Conservation (phyloP, 1,140 invertebrate species). For the Drosophila mojavensis region DNA sequence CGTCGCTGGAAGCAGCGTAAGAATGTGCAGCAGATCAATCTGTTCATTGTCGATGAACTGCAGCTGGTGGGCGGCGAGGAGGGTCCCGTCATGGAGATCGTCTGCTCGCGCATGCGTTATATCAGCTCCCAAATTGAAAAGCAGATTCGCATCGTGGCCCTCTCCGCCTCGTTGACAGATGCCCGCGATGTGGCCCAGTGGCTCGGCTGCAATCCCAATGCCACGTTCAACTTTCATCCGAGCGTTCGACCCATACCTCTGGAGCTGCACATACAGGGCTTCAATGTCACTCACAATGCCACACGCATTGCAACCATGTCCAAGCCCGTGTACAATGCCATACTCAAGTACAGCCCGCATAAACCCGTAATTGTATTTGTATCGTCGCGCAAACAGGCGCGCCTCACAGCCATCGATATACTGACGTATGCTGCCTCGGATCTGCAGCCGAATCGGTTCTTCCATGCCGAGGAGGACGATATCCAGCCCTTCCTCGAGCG, state of each 20-base stretch:
- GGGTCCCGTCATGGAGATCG: constrained; percentile 97
- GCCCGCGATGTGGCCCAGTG: constrained; percentile 98
- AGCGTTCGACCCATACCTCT: constrained; percentile 97
- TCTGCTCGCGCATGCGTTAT: constrained; percentile 98
- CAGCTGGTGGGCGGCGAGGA: constrained; percentile 95
- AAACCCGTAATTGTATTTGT: constrained; percentile 99
- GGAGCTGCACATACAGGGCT: constrained; percentile 98
- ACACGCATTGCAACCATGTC: constrained; percentile 98
- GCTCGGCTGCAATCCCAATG: constrained; percentile 96
- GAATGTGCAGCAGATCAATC: constrained; percentile 98
- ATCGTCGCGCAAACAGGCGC: constrained; percentile 95
- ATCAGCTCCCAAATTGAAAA: constrained; percentile 98
- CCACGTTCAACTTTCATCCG: constrained; percentile 99
- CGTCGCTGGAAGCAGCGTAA: constrained; percentile 99
- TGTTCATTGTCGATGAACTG: constrained; percentile 99
- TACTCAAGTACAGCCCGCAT: constrained; percentile 93
- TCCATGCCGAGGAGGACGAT: constrained; percentile 94
- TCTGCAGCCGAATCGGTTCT: constrained; percentile 92
- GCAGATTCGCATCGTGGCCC: constrained; percentile 97
- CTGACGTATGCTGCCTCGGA: constrained; percentile 97
- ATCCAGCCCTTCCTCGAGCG: constrained; percentile 94
- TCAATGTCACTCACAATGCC: constrained; percentile 98
- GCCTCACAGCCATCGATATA: constrained; percentile 97
- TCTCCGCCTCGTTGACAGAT: constrained; percentile 97
- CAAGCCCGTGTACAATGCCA: constrained; percentile 98